Base-by-base conservation (phyloP, 1,140 invertebrate genomes). In the Monomorium pharaonis region DNA sequence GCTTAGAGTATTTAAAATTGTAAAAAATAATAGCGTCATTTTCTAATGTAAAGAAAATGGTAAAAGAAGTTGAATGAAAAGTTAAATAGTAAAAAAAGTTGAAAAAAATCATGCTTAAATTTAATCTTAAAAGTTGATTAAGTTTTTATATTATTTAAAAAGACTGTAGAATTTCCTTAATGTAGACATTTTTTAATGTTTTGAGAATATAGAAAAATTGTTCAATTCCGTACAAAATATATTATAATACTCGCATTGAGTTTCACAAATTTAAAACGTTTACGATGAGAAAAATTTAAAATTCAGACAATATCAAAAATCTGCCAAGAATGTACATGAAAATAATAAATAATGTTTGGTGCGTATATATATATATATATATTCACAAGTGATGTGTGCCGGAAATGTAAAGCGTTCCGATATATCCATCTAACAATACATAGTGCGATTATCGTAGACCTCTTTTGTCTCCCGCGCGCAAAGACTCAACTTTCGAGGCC, bases 331-430 rank as follows among this genome's bases (percentile, higher is more conserved):
- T 44, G n/a, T 24, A 30, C 30, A 16, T 56, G 21, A 56, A 77
- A 87, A 18, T 84, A 67, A 88, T 47, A 65, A 84, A 49, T 56
- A 84, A 67, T 60, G 62, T 65, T 84, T 76, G 37, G 4, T 5
- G 7, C 7, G 7, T 37, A 37, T 5, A 37, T 37, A 37, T 2
- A 37, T 37, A 37, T 72, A 18, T 63, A 77, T 86, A 56, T 62
- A 37, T 18, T 10, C 7, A 33, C 83, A 84, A 87, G 44, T 56
- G 76, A 51, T 56, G 69, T 84, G 24, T 87, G 84, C 90, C 90
- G 92, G 92, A 93, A 93, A 87, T 89, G 76, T 91, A 90, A 90
- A 92, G 89, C 91, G 92, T 93, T 91, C 91, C 92, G 69, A 92
- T 90, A 89, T 89, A 91, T 91, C 83, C 91, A 91, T 87, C 70